A percentile compares a stretch with the other conserved stretches of the same genome.
These are phyloP conservation scores for Pterophyllum scalare DNA, from an alignment of 2,113 vertebrate genomes.

Conservation along the genomic window DNA sequence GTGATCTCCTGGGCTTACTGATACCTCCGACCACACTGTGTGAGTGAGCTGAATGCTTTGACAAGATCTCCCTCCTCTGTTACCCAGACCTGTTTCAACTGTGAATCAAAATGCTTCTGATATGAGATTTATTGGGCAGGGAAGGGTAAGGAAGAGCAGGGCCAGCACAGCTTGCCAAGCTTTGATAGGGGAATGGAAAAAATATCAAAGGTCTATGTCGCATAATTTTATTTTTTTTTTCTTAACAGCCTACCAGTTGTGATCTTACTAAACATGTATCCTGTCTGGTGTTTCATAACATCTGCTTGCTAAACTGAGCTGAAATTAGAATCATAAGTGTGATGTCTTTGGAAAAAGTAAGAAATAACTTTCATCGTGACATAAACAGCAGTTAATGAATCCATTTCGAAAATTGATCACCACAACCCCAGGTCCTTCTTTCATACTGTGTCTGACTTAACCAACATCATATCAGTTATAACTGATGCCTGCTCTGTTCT, in stretches of 20 bases:
- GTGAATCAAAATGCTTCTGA: constrained; percentile 73
- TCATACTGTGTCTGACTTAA: not conserved
- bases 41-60: constrained; percentile 64
- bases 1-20: constrained; percentile 61
- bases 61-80: constrained; percentile 71
- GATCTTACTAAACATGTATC: constrained; percentile 34
- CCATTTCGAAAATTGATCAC: not conserved
- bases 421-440: not conserved
- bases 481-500: not conserved
- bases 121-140: constrained; percentile 65
- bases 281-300: constrained; percentile 12
- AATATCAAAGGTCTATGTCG: constrained; percentile 67
- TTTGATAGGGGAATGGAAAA: constrained; percentile 68
- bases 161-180: constrained; percentile 45
- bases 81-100: constrained; percentile 65
- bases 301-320: not conserved
- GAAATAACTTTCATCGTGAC: not conserved
- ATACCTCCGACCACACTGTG: constrained; percentile 58
- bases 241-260: constrained; percentile 26
- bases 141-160: constrained; percentile 47
- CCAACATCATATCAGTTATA: not conserved
- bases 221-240: constrained; percentile 28
- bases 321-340: not conserved
- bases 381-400: not conserved
- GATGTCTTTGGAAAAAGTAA: not conserved